These are phyloP conservation scores for Papilio glaucus DNA, from an alignment of 1,140 invertebrate species.

Conservation along the genomic window DNA sequence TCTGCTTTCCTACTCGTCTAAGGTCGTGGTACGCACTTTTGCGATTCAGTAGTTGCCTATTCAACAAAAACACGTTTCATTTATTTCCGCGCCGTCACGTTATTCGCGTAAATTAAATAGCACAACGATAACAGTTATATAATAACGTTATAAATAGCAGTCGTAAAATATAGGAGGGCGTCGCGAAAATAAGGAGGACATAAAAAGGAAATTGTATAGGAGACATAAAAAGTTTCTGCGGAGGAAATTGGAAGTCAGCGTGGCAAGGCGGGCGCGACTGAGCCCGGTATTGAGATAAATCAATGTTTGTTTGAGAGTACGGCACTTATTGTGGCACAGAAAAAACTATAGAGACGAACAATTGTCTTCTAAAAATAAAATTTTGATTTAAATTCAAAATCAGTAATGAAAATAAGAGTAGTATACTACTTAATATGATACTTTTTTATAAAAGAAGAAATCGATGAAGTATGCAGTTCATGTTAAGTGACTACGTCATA, in stretches of 20 bases:
- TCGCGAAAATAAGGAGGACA: constrained; percentile 49
- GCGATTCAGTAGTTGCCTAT: too few relatives aligned
- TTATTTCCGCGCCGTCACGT: constrained; percentile 38
- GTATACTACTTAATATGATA: too few relatives aligned
- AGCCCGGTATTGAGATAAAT: constrained; percentile 81
- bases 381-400: not conserved
- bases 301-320: constrained; percentile 75
- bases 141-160: constrained; percentile 16
- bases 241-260: constrained; percentile 78
- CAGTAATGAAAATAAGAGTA: too few relatives aligned
- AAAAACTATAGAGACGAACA: constrained; percentile 47
- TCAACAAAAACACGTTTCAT: not conserved
- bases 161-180: constrained; percentile 23
- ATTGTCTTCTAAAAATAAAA: not conserved
- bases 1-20: too few relatives aligned
- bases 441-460: too few relatives aligned
- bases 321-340: constrained; percentile 56
- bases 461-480: too few relatives aligned
- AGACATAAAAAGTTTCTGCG: constrained; percentile 74
- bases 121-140: constrained; percentile 19
- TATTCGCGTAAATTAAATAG: constrained; percentile 27
- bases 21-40: too few relatives aligned
- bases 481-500: too few relatives aligned
- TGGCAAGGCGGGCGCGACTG: constrained; percentile 55
- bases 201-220: constrained; percentile 78